These are phyloP conservation scores for Cerastis leucographa DNA, from an alignment of 2,888 invertebrate species.

Conservation along the genomic window DNA sequence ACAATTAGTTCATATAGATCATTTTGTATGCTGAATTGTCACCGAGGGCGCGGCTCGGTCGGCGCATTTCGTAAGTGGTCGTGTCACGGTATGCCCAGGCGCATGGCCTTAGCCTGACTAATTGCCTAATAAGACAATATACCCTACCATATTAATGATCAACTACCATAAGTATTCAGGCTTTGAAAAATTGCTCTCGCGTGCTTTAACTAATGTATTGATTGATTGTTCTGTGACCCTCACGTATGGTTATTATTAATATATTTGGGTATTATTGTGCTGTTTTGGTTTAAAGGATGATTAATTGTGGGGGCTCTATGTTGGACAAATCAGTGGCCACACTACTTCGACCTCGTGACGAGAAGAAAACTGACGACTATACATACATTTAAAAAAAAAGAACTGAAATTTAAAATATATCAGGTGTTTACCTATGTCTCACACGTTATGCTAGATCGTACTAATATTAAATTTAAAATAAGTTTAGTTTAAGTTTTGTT, in stretches of 20 bases:
- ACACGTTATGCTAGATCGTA: neutral
- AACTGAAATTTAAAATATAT: neutral
- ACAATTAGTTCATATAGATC: conserved; percentile 39
- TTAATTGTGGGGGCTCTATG: conserved; percentile 32
- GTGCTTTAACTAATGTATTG: conserved; percentile 47
- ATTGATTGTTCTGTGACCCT: conserved; percentile 58
- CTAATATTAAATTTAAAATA: no score
- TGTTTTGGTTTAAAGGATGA: conserved; percentile 44
- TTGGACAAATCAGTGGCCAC: conserved; percentile 28
- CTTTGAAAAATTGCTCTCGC: conserved; percentile 61
- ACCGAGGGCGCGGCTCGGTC: conserved; percentile 51
- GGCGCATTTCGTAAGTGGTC: conserved; percentile 63
- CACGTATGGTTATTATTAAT: conserved; percentile 43
- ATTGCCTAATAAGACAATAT: conserved; percentile 71
- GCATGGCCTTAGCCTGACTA: conserved; percentile 62
- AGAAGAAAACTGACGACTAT: neutral
- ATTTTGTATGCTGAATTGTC: conserved; percentile 52
- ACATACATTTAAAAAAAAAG: neutral
- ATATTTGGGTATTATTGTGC: conserved; percentile 30
- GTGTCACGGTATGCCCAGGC: conserved; percentile 60
- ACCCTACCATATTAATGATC: conserved; percentile 61
- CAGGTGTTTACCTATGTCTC: neutral
- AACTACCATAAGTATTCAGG: conserved; percentile 33
- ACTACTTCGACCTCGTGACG: conserved; percentile 11
- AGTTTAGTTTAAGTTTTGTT: no score